Evolutionary conservation across 2,113 vertebrate species (phyloP).

Genomic region (Anarhynchus alexandrinus): DNA sequence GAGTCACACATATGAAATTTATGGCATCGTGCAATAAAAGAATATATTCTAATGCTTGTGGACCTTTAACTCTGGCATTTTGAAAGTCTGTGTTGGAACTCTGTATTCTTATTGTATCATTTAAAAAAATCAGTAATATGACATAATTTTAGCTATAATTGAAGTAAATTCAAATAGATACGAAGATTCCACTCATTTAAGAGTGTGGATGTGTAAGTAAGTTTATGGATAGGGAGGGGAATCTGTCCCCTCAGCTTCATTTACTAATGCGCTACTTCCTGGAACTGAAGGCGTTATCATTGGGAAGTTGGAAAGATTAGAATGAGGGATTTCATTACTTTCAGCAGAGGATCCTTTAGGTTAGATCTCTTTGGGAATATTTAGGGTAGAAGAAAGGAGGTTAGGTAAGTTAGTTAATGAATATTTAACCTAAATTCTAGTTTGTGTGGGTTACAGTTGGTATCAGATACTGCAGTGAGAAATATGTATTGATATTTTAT

Average conservation of each 20-base stretch:
- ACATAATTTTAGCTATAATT: neutral
- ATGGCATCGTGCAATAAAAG: neutral
- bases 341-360: neutral
- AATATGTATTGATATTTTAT: neutral
- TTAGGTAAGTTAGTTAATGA: neutral
- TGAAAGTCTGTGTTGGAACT: neutral
- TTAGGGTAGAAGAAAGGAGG: neutral
- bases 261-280: neutral
- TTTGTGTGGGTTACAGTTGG: neutral
- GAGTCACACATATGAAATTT: neutral
- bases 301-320: neutral
- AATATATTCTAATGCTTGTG: neutral
- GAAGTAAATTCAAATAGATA: neutral
- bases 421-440: neutral
- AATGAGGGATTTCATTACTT: neutral
- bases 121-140: neutral
- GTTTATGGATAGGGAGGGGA: neutral
- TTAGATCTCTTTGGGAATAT: neutral
- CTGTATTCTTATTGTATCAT: neutral
- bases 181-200: neutral
- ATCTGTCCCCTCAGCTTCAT: neutral
- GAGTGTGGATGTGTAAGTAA: neutral
- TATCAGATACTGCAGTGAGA: neutral
- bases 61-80: neutral
- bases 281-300: neutral